Evolutionary conservation across 2,113 vertebrate species (phyloP).

Genomic region (Sander vitreus): DNA sequence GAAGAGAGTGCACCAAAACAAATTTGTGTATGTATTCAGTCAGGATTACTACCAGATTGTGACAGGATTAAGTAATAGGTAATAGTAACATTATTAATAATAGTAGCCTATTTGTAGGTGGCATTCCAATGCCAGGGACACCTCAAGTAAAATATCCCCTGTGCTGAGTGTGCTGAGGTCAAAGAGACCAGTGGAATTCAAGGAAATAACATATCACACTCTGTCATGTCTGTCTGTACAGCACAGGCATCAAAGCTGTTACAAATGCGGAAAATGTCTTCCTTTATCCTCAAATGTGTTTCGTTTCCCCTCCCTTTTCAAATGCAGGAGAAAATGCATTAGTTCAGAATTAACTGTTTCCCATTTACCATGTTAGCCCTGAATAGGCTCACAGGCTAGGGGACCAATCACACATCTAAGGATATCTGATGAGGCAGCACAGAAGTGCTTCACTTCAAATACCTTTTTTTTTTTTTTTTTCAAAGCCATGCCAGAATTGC

Average conservation of each 20-base stretch:
- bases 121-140: not conserved
- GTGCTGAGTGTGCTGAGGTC: not conserved
- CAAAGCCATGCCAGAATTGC: slow-evolving; percentile 45
- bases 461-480: not conserved
- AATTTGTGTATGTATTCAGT: not conserved
- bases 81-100: not conserved
- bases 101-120: not conserved
- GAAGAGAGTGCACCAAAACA: not conserved
- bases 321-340: slow-evolving; percentile 32
- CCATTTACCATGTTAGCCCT: slow-evolving; percentile 33
- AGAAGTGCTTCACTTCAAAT: slow-evolving; percentile 41
- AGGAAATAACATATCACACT: not conserved
- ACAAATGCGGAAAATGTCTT: slow-evolving; percentile 31
- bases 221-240: not conserved
- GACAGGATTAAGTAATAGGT: not conserved
- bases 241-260: slow-evolving; percentile 5
- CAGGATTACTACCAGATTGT: not conserved
- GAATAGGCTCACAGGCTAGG: slow-evolving; percentile 8
- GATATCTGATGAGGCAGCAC: slow-evolving; percentile 50
- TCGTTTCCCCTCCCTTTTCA: slow-evolving; percentile 22
- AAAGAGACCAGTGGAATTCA: not conserved
- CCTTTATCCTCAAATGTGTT: slow-evolving; percentile 38
- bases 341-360: slow-evolving; percentile 27
- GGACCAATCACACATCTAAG: slow-evolving; percentile 48
- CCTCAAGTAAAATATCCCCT: not conserved